Evolutionary conservation across 2,888 invertebrate genomes (phyloP).

Genomic region (Stenichneumon culpator): DNA sequence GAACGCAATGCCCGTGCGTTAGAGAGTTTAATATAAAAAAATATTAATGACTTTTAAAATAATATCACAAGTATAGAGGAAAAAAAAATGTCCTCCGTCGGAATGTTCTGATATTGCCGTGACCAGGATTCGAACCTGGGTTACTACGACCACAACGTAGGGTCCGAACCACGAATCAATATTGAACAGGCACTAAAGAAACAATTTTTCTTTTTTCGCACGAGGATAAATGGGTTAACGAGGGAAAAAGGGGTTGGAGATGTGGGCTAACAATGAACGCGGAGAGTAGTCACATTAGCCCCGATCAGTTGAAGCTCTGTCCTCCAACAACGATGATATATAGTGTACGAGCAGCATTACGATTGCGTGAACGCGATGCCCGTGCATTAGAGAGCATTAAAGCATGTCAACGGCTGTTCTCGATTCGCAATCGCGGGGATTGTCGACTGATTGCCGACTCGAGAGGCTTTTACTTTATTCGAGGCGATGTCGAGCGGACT

Average conservation of each 20-base stretch:
- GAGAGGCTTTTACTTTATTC: neutral
- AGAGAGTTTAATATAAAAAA: constrained; percentile 49
- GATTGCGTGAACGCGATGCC: constrained; percentile 63
- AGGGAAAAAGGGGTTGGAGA: constrained; percentile 30
- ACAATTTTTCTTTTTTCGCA: too few species aligned
- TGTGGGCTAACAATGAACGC: constrained; percentile 59
- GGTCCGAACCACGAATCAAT: constrained; percentile 81
- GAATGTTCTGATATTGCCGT: constrained; percentile 79
- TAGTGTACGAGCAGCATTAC: constrained; percentile 56
- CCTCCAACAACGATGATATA: constrained; percentile 71
- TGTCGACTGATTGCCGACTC: constrained; percentile 47
- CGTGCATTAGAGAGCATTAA: constrained; percentile 73
- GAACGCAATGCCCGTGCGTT: constrained; percentile 68
- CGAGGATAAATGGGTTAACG: constrained; percentile 15
- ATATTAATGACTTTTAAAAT: too few species aligned
- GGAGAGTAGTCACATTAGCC: constrained; percentile 66
- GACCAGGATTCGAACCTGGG: constrained; percentile 85
- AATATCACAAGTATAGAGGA: too few species aligned
- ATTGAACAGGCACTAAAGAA: too few species aligned
- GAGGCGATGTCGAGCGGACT: neutral
- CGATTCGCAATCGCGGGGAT: constrained; percentile 66
- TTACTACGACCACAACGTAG: constrained; percentile 85
- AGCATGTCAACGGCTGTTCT: constrained; percentile 69
- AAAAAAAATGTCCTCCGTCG: too few species aligned
- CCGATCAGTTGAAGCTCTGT: constrained; percentile 68